Conservation (phyloP, 1,140 invertebrate species). For the Latrodectus geometricus region DNA sequence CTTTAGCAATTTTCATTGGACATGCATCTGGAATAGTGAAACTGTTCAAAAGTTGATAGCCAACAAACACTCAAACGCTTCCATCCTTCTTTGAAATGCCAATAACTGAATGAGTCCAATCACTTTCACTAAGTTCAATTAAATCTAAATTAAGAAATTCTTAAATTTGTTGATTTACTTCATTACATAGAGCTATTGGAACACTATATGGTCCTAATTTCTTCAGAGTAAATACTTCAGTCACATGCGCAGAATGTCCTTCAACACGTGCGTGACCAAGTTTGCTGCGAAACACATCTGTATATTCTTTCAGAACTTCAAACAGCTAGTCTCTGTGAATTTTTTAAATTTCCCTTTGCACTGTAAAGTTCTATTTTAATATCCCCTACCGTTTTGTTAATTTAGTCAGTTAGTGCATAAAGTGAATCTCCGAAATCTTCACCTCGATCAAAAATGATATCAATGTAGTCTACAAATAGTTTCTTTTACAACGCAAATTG, state of each 20-base stretch:
- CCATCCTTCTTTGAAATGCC: slow-evolving; percentile 68
- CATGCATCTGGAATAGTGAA: slow-evolving; percentile 70
- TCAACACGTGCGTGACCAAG: neutral
- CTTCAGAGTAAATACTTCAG: neutral
- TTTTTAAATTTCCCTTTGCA: neutral
- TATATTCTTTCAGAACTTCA: neutral
- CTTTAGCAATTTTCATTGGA: slow-evolving; percentile 72
- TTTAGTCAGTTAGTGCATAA: too few species aligned
- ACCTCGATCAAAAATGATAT: neutral
- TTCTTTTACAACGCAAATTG: neutral
- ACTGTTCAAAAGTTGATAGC: slow-evolving; percentile 70
- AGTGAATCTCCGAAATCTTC: neutral
- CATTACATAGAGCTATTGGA: neutral
- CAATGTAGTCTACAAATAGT: neutral
- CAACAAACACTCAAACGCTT: slow-evolving; percentile 67
- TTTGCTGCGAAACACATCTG: neutral
- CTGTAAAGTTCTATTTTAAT: neutral
- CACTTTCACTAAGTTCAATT: slow-evolving; percentile 66
- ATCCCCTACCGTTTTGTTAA: too few species aligned
- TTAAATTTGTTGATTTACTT: neutral
- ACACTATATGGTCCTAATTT: neutral
- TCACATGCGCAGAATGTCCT: neutral
- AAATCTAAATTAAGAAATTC: neutral
- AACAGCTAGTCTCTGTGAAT: neutral
- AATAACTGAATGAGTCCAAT: slow-evolving; percentile 70